A percentile compares a stretch with the other conserved stretches of the same genome.
phyloP scores from a whole-genome alignment of 64 coral and sea anemone genomes.

The Pocillopora damicornis region DNA sequence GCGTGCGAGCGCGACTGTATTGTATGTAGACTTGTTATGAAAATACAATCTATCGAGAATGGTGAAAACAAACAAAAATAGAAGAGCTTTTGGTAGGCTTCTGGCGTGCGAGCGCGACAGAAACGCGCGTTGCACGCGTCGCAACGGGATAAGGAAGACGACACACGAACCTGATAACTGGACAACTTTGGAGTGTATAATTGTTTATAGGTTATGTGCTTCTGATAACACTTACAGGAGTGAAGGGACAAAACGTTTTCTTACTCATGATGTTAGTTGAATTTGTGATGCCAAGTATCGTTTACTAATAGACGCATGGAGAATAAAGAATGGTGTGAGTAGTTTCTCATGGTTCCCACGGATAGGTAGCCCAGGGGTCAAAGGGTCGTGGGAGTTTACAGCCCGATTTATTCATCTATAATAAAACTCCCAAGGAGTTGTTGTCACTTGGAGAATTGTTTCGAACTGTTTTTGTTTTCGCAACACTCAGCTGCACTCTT shows the following conservation, averaged over 20 bases:
- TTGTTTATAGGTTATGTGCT: background rate
- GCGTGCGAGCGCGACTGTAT: no score
- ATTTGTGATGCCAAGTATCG: background rate
- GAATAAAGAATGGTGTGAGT: background rate
- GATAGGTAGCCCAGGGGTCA: background rate
- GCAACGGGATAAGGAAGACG: no score
- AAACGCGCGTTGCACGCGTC: no score
- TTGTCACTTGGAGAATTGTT: background rate
- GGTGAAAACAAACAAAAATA: no score
- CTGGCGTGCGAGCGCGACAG: no score
- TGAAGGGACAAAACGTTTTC: no score
- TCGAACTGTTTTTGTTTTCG: background rate
- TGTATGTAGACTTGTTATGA: no score
- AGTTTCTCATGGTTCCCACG: background rate
- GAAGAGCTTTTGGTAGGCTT: no score
- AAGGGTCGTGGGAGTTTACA: conserved; percentile 26
- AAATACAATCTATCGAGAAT: no score
- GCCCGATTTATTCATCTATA: background rate
- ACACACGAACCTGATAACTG: background rate
- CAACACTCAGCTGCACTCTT: background rate
- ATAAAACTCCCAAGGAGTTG: conserved; percentile 5
- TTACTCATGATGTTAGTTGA: background rate
- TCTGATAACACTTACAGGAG: background rate
- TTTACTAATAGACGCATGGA: background rate
- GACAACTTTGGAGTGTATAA: background rate